phyloP scores from a whole-genome alignment of 2,888 invertebrate genomes.

The Cantharis lateralis region DNA sequence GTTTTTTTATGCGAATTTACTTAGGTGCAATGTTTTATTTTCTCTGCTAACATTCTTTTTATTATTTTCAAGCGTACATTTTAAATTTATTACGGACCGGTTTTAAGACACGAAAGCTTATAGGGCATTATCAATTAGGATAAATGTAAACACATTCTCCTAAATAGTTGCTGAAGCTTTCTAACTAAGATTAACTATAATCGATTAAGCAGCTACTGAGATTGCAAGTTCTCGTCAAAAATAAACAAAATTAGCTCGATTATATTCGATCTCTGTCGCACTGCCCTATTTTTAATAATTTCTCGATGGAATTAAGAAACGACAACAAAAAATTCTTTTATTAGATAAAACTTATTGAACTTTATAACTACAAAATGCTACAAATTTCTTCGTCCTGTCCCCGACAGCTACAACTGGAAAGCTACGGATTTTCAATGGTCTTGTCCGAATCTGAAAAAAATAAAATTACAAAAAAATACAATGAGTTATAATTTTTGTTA shows the following conservation, averaged over 20 bases:
- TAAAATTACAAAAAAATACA: background rate
- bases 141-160: background rate
- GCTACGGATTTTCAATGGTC: background rate
- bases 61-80: background rate
- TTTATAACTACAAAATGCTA: background rate
- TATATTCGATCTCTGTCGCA: background rate
- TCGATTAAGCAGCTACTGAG: background rate
- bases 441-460: background rate
- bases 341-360: background rate
- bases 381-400: background rate
- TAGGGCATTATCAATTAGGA: background rate
- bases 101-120: background rate
- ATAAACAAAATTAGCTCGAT: background rate
- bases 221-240: background rate
- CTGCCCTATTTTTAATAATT: background rate
- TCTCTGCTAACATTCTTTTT: no score
- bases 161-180: background rate
- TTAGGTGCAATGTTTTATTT: background rate
- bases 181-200: background rate
- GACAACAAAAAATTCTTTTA: background rate
- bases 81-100: background rate
- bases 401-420: background rate
- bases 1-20: background rate
- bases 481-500: background rate
- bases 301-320: background rate